Percentiles rank a stretch among this genome's conserved stretches.
These are phyloP conservation scores for Toxonevra muliebris DNA, from an alignment of 2,888 invertebrate genomes.

Conservation along the genomic window DNA sequence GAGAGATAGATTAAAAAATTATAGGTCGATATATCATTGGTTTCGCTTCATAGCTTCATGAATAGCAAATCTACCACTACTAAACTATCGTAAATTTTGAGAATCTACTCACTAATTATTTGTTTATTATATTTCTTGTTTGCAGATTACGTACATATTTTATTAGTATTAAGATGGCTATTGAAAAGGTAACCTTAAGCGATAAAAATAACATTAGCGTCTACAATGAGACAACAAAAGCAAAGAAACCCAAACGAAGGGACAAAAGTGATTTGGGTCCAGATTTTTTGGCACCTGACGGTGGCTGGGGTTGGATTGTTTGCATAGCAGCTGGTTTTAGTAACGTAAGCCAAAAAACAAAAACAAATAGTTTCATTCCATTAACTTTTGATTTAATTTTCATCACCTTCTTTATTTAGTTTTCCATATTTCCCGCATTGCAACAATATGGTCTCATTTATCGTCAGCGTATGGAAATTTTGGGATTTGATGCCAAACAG, in stretches of 20 bases:
- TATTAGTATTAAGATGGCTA: slow-evolving; percentile 26
- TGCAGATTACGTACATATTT: no score
- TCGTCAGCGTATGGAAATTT: slow-evolving; percentile 69
- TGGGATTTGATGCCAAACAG: slow-evolving; percentile 73
- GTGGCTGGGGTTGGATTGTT: slow-evolving; percentile 81
- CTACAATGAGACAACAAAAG: slow-evolving; percentile 58
- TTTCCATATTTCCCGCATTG: slow-evolving; percentile 73
- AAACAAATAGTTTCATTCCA: neutral
- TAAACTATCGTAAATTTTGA: no score
- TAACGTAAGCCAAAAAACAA: slow-evolving; percentile 69
- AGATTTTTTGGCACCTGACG: slow-evolving; percentile 77
- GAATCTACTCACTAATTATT: no score
- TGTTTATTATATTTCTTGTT: no score
- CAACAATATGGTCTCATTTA: slow-evolving; percentile 79
- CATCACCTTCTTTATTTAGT: slow-evolving; percentile 63
- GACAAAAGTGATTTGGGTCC: slow-evolving; percentile 64
- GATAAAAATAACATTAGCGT: slow-evolving; percentile 52
- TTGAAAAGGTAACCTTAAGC: slow-evolving; percentile 50
- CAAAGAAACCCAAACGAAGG: slow-evolving; percentile 64
- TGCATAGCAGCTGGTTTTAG: slow-evolving; percentile 76
- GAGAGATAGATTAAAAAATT: no score
- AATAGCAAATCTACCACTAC: no score
- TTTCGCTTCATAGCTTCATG: no score
- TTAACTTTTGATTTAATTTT: neutral
- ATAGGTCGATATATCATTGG: no score